Base-by-base conservation (phyloP, 2,797 vertebrate species). In the Pantherophis vulpinus region DNA sequence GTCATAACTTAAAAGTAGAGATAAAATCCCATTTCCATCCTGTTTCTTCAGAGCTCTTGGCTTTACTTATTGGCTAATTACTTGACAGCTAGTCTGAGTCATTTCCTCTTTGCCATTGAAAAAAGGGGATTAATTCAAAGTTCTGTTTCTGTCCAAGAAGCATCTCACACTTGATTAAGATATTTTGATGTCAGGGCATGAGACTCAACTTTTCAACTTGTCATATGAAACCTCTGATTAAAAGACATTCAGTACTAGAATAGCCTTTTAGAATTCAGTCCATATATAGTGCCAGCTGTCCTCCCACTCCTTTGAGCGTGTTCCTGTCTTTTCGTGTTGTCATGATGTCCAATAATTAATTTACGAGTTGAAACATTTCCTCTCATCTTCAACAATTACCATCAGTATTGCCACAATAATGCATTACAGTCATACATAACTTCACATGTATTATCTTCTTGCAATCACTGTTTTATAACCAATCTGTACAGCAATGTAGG, bases 71-170 rank as follows among this genome's bases (percentile, higher is more conserved):
- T 91, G 87, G 37, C 92, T 93, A 91, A 91, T 51, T 32, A 92
- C 66, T 92, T 90, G 74, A 92, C 16, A 91, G 88, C 87, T 60
- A 66, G 91, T 0, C 0, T 96, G 94, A 95, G 88, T 96, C 95
- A 97, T 86, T 94, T 93, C 93, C 91, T 92, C 6, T 83, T 95
- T 95, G 89, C 79, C 87, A 93, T 47, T 70, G 93, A 92, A 93
- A 95, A 13, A 96, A 93, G 37, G 25, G 79, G 14, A 63, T 90
- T 92, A 51, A 51, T 91, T 47, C 74, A 93, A n/a, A 61, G 23
- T 74, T 89, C 42, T 63, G 70, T 37, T 86, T 93, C 83, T 10
- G 25, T 86, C 25, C 89, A 91, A 91, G 59, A 63, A 27, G 0
- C 0, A 66, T 70, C 42, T 86, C 0, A 0, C 51, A 13, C 42